Evolutionary conservation across 2,888 invertebrate species (phyloP).

Genomic region (Muscina levida): DNA sequence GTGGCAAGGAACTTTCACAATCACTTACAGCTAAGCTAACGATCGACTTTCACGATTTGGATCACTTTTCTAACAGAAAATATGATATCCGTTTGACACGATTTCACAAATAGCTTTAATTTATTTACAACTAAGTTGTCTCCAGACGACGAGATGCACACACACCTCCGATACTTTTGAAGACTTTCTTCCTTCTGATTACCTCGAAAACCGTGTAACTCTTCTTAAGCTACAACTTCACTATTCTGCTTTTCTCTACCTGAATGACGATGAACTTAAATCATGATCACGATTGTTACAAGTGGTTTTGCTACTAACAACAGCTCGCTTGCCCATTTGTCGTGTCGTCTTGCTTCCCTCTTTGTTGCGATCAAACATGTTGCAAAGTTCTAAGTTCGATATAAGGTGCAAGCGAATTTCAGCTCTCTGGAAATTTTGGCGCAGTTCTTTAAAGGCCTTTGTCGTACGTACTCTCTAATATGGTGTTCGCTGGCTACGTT

Average conservation of each 20-base stretch:
- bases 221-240: slow-evolving; percentile 74
- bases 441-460: not conserved
- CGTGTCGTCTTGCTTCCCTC: slow-evolving; percentile 9
- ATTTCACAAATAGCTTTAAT: slow-evolving; percentile 42
- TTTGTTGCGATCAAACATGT: slow-evolving; percentile 15
- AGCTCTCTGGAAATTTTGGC: not conserved
- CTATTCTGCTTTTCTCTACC: slow-evolving; percentile 36
- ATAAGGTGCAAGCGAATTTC: slow-evolving; percentile 18
- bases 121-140: slow-evolving; percentile 19
- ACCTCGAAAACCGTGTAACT: slow-evolving; percentile 72
- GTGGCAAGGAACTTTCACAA: slow-evolving; percentile 75
- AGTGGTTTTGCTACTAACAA: no score
- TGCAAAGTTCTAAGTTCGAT: slow-evolving; percentile 4
- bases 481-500: slow-evolving; percentile 35
- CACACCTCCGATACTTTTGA: slow-evolving; percentile 75
- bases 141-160: slow-evolving; percentile 1
- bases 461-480: slow-evolving; percentile 54
- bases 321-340: not conserved
- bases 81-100: not conserved
- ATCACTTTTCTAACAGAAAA: not conserved
- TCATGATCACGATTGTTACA: slow-evolving; percentile 13
- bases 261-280: slow-evolving; percentile 35
- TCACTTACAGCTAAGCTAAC: slow-evolving; percentile 68
- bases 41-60: slow-evolving; percentile 33
- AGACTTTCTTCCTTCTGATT: slow-evolving; percentile 79